A percentile compares a stretch with the other conserved stretches of the same genome.
Conservation (phyloP, 1,140 invertebrate species). For the Cyphomyrmex costatus region DNA sequence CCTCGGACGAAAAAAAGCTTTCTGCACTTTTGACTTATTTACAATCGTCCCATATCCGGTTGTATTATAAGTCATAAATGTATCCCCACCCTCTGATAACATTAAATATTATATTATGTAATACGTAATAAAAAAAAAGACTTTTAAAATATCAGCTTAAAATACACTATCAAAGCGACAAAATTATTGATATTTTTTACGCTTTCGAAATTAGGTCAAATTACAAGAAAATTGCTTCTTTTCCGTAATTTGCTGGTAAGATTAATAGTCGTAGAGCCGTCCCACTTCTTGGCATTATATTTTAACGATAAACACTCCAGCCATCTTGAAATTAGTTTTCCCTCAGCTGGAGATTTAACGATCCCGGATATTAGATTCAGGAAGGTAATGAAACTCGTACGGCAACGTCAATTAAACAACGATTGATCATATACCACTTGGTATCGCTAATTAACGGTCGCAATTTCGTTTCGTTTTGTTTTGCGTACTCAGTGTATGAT, state of each 20-base stretch:
- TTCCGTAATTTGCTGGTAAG: background rate
- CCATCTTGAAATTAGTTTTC: constrained; percentile 17
- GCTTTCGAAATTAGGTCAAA: background rate
- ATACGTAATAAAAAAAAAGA: background rate
- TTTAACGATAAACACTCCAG: constrained; percentile 31
- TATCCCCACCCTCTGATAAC: no score
- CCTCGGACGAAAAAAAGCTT: no score
- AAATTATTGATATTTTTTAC: background rate
- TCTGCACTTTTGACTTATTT: no score
- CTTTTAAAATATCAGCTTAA: background rate
- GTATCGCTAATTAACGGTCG: background rate
- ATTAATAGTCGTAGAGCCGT: background rate
- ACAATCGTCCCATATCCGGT: no score
- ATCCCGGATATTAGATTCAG: constrained; percentile 6
- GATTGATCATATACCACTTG: background rate
- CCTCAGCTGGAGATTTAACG: background rate
- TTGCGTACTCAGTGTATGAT: no score
- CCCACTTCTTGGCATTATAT: background rate
- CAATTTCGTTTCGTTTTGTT: background rate
- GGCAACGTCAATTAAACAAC: background rate
- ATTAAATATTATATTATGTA: no score
- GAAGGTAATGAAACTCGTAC: background rate
- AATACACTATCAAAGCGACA: background rate
- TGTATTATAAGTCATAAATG: no score
- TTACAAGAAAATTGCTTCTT: constrained; percentile 6